These are phyloP conservation scores for Athalia rosae DNA, from an alignment of 2,888 invertebrate genomes.

Conservation along the genomic window DNA sequence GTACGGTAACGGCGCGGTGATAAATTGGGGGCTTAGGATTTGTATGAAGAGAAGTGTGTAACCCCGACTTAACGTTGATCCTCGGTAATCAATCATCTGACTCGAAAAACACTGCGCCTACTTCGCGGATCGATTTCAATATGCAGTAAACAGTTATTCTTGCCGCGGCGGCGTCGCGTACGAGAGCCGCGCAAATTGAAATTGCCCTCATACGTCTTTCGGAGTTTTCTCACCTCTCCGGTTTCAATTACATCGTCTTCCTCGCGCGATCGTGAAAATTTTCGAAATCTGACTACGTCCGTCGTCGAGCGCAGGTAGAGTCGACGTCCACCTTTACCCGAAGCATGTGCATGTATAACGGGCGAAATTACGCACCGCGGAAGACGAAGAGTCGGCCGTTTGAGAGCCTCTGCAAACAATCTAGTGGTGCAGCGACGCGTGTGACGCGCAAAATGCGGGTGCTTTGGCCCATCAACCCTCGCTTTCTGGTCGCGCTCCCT, in stretches of 20 bases:
- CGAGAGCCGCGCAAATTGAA: not conserved
- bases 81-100: conserved; percentile 69
- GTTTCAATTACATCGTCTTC: not conserved
- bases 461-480: conserved; percentile 70
- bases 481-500: conserved; percentile 48
- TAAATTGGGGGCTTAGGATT: conserved; percentile 70
- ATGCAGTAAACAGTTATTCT: conserved; percentile 44
- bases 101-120: conserved; percentile 53
- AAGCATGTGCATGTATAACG: no score
- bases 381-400: conserved; percentile 50
- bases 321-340: not conserved
- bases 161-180: not conserved
- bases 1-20: conserved; percentile 58
- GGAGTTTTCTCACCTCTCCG: not conserved
- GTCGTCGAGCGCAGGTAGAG: not conserved
- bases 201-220: not conserved
- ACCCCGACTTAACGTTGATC: conserved; percentile 69
- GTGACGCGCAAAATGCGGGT: conserved; percentile 74
- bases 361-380: not conserved
- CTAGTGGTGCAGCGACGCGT: conserved; percentile 73
- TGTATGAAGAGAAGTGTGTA: conserved; percentile 72
- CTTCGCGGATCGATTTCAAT: conserved; percentile 39
- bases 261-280: not conserved
- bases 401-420: conserved; percentile 74
- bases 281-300: not conserved